Base-by-base conservation (phyloP, 2,113 vertebrate genomes). In the Stigmatopora nigra region DNA sequence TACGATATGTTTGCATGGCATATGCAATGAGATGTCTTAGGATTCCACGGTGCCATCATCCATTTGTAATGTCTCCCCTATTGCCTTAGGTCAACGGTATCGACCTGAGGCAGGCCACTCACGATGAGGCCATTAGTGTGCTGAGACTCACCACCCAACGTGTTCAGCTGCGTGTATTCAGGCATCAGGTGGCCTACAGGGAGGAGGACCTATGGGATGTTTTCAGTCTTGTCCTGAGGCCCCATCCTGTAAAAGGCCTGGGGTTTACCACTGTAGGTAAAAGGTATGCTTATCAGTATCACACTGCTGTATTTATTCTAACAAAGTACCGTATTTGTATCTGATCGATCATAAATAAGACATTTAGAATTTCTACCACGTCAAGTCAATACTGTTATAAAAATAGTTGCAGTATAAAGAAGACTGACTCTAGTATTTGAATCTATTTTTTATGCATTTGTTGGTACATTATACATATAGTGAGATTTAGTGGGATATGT, bases 61-160 rank as follows among this genome's bases (percentile, higher is more conserved):
- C 15, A 6, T n/a, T 25, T 6, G 11, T 15, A 16, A 4, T 36
- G 44, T 36, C 22, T 49, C 25, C 7, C 7, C 9, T 41, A 25
- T 46, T 57, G 52, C 55, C n/a, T 4, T 74, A 98, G 97, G 95
- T 97, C 58, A 97, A 98, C 2, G 92, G 92, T n/a, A 95, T 95
- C 74, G 94, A 98, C 83, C 87, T 98, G 78, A 90, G 94, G 72
- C 94, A 90, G 88, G 95, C 94, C 62, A 97, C 93, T 2, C 94
- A 98, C 2, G 95, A 98, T 71, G 94, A 98, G 86, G 95, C 95
- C 0, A 94, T 98, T 57, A 92, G 92, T 25, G 93, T 97, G 45
- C 91, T 99, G 64, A 90, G 95, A 25, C 93, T 97, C 65, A 95
- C 93, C 5, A 94, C 94, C 5, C 94, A 95, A 15, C 90, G 89